Conservation (phyloP, 2,888 invertebrate species). For the Tetragonisca angustula region DNA sequence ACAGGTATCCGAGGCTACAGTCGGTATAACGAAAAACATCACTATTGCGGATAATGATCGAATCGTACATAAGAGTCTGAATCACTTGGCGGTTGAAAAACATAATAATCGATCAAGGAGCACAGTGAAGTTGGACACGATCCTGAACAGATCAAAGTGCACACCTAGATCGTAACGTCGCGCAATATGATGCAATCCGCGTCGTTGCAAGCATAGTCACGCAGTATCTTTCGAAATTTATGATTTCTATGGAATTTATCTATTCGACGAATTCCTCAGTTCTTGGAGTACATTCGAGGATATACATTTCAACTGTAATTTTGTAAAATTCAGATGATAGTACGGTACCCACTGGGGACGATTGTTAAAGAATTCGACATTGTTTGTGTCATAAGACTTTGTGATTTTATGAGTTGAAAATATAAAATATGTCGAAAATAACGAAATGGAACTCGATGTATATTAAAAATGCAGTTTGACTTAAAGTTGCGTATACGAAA, state of each 20-base stretch:
- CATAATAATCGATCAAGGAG: conserved; percentile 5
- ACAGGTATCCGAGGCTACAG: too few species aligned
- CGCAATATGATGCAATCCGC: conserved; percentile 27
- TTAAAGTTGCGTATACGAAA: too few species aligned
- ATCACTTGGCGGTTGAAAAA: not conserved
- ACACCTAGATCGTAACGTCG: conserved; percentile 14
- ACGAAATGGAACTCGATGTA: too few species aligned
- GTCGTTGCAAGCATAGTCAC: not conserved
- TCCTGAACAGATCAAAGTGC: conserved; percentile 26
- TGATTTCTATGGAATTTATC: not conserved
- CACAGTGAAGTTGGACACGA: not conserved
- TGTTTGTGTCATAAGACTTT: too few species aligned
- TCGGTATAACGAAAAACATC: too few species aligned
- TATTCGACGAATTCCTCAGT: not conserved
- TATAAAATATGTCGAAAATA: too few species aligned
- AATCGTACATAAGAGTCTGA: not conserved
- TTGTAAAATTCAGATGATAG: too few species aligned
- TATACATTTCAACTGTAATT: not conserved
- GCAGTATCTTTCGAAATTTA: conserved; percentile 6
- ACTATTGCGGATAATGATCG: too few species aligned
- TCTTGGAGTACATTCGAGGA: not conserved
- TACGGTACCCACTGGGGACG: too few species aligned
- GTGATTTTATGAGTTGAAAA: too few species aligned
- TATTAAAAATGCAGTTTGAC: too few species aligned
- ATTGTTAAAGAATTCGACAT: too few species aligned